These are phyloP conservation scores for Papilio dardanus DNA, from an alignment of 1,140 invertebrate species.

Conservation along the genomic window DNA sequence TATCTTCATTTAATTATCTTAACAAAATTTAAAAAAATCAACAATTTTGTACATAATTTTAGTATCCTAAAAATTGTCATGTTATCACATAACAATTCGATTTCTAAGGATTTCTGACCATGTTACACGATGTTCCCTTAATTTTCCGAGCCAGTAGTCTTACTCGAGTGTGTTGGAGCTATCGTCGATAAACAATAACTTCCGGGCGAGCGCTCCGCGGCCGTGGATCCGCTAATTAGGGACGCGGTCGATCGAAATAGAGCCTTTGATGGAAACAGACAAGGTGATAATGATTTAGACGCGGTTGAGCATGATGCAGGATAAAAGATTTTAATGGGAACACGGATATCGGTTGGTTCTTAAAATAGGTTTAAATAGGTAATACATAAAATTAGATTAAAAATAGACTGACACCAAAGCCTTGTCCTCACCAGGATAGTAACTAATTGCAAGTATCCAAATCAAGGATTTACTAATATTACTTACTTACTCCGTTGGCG, in stretches of 20 bases:
- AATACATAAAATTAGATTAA: too few relatives aligned
- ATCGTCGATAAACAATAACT: slow-evolving; percentile 81
- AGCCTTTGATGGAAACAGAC: slow-evolving; percentile 76
- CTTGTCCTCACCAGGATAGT: too few relatives aligned
- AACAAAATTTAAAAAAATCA: too few relatives aligned
- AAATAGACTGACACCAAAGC: too few relatives aligned
- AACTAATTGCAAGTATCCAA: too few relatives aligned
- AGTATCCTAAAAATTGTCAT: too few relatives aligned
- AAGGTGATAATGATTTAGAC: slow-evolving; percentile 67
- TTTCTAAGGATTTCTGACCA: slow-evolving; percentile 55
- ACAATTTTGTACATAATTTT: too few relatives aligned
- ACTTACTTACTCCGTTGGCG: too few relatives aligned
- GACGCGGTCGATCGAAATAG: slow-evolving; percentile 72
- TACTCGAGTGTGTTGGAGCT: slow-evolving; percentile 57
- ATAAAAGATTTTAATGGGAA: slow-evolving; percentile 34
- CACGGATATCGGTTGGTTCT: slow-evolving; percentile 34
- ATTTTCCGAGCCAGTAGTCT: slow-evolving; percentile 75
- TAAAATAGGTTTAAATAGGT: slow-evolving; percentile 6
- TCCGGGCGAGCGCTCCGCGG: slow-evolving; percentile 62
- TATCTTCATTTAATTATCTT: too few relatives aligned
- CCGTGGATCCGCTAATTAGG: slow-evolving; percentile 78
- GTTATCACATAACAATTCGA: slow-evolving; percentile 60
- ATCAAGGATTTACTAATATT: too few relatives aligned
- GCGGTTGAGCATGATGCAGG: slow-evolving; percentile 45
- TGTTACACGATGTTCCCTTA: slow-evolving; percentile 71